Percentiles rank a stretch among this genome's conserved stretches.
These are phyloP conservation scores for Ovibos moschatus DNA, from an alignment of 2,113 vertebrate genomes.

Conservation along the genomic window DNA sequence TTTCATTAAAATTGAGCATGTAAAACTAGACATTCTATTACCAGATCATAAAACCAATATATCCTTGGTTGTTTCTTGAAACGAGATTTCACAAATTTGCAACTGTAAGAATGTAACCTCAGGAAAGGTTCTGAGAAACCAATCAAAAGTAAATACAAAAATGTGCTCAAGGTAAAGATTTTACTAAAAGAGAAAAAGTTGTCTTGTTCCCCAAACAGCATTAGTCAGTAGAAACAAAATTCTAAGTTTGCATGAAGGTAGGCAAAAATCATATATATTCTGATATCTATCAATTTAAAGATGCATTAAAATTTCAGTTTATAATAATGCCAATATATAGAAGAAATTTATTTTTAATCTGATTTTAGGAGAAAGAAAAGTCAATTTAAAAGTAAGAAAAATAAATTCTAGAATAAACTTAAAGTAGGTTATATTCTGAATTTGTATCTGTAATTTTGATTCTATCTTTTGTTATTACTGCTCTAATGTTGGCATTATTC, in stretches of 20 bases:
- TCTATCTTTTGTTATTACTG: background rate
- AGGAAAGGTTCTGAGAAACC: slow-evolving; percentile 34
- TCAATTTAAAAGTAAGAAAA: background rate
- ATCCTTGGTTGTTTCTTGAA: slow-evolving; percentile 49
- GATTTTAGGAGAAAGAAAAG: background rate
- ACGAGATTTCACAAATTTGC: slow-evolving; percentile 65
- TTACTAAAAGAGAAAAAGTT: background rate
- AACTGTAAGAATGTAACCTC: slow-evolving; percentile 49
- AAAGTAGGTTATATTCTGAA: background rate
- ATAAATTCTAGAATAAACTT: background rate
- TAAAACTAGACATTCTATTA: slow-evolving; percentile 64
- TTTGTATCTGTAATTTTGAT: background rate
- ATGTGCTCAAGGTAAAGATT: slow-evolving; percentile 2
- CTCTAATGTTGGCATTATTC: background rate
- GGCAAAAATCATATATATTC: background rate
- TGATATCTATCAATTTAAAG: background rate
- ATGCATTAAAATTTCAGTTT: background rate
- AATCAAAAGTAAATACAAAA: slow-evolving; percentile 45
- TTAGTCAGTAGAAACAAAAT: slow-evolving; percentile 11
- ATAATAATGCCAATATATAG: background rate
- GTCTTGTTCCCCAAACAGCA: background rate
- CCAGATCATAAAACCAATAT: slow-evolving; percentile 44
- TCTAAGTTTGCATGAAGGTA: background rate
- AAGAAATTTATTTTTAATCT: background rate
- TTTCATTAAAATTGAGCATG: slow-evolving; percentile 67